Base-by-base conservation (phyloP, 2,888 invertebrate species). In the Tethea ocularis region DNA sequence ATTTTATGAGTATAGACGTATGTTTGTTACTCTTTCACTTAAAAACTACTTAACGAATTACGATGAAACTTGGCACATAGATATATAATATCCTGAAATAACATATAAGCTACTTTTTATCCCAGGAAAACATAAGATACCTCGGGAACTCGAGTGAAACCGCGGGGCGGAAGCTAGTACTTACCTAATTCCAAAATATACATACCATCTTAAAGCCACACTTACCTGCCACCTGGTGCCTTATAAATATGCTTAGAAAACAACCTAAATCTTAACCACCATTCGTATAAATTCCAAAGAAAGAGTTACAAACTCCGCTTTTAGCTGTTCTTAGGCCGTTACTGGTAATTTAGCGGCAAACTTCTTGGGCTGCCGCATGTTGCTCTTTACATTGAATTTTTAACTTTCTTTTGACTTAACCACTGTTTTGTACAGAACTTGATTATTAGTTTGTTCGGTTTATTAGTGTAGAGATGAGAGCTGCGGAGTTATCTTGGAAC, bases 341-440 rank as follows among this genome's bases (percentile, higher is more conserved):
- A 58, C 61, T 20, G 61, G 66, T 67, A 75, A 82, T 82, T 81
- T 80, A 82, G 67, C 60, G 58, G 23, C 13, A 67, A 82, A 82
- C 65, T 82, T 82, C 57, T 26, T 29, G 57, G 53, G 60, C 57
- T 23, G 55, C 46, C 57, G 55, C 24, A 24, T 51, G 67, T 59
- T 62, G 53, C 57, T 29, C 20, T 46, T 46, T 57, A 46, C 63
- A 62, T 60, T 69, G 57, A 63, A 65, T 76, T 72, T 75, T 72
- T 68, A 59, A 62, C 54, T 54, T 54, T 10, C n/a, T 17, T 52
- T 24, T 53, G 11, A 36, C 15, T 54, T 54, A 22, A 54, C 54
- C 54, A 7, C 54, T 54, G 22, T 36, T 53, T 11, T 53, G 10
- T 17, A 29, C 15, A 24, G n/a, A 53, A 29, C 53, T 54, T 54